These are phyloP conservation scores for Uropsilus gracilis DNA, from an alignment of 2,113 vertebrate species.

Conservation along the genomic window DNA sequence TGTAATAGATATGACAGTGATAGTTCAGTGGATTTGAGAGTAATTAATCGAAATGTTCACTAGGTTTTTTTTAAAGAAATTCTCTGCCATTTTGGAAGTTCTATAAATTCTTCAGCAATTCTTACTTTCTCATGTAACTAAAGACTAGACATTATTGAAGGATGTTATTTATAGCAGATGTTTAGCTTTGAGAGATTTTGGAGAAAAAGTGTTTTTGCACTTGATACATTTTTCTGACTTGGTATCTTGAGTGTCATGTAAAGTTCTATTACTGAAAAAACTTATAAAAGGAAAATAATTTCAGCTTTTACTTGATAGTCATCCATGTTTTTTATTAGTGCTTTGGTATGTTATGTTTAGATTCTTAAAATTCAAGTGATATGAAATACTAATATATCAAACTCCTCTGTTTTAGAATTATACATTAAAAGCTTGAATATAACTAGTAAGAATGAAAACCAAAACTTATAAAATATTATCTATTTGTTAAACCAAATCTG, in stretches of 20 bases:
- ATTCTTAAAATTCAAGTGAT: slow-evolving; percentile 43
- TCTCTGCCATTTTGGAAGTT: slow-evolving; percentile 48
- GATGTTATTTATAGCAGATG: slow-evolving; percentile 21
- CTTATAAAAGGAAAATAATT: slow-evolving; percentile 27
- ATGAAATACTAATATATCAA: not conserved
- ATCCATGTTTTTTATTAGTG: not conserved
- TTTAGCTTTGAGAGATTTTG: slow-evolving; percentile 47
- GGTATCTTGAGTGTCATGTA: slow-evolving; percentile 11
- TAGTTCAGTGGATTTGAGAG: not conserved
- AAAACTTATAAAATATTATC: not conserved
- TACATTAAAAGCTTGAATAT: not conserved
- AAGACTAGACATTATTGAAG: not conserved
- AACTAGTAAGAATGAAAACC: not conserved
- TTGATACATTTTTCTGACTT: not conserved
- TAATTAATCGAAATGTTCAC: slow-evolving; percentile 1
- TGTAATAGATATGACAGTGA: not conserved
- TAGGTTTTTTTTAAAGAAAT: slow-evolving; percentile 29
- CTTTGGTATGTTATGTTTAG: not conserved
- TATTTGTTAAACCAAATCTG: not conserved
- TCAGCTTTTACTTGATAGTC: not conserved
- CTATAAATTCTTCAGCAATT: not conserved
- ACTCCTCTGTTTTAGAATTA: not conserved
- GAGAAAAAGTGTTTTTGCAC: not conserved
- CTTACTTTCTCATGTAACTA: slow-evolving; percentile 15
- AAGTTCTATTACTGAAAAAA: not conserved